Base-by-base conservation (phyloP, 1,140 invertebrate species). In the Argopecten irradians region DNA sequence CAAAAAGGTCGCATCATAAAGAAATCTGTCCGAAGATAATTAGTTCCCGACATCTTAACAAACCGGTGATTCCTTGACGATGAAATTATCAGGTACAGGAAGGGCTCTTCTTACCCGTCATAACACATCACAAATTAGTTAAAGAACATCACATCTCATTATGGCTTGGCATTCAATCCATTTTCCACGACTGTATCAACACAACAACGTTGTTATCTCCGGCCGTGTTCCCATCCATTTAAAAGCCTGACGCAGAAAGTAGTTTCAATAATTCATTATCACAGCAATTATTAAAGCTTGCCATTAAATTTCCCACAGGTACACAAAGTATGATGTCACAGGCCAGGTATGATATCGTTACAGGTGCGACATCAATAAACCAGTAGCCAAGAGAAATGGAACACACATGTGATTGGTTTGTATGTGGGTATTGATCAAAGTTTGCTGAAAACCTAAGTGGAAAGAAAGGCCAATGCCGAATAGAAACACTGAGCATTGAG, bases 291-390 rank as follows among this genome's bases (percentile, higher is more conserved):
- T 71, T 5, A 71, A 11, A 71, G 55, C 55, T 28, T n/a, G 22
- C 55, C 16, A 71, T 71, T 16, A 71, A 71, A 71, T 71, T 71
- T 71, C 55, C 55, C 55, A 71, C 55, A 71, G 55, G 55, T 28
- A 71, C 13, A 28, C n/a, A 5, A 71, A 71, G n/a, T n/a, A 71
- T 71, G 55, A 16, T 28, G n/a, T 71, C 55, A 71, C 13, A 71
- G 9, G 28, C 43, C 43, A 46, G 22, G 13, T 16, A 46, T 19
- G 9, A 46, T 46, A 46, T 71, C 13, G n/a, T 8, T 71, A 71
- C 55, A 71, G 55, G 55, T 28, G n/a, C n/a, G n/a, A 71, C 55
- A 71, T 71, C 55, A 71, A 71, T 71, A 71, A 71, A 71, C 28
- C 1, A 16, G 55, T 28, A 28, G 43, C 43, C 13, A 19, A 16